Conservation (phyloP, 2,797 vertebrate genomes). For the Petrocephalus schoutedeni region DNA sequence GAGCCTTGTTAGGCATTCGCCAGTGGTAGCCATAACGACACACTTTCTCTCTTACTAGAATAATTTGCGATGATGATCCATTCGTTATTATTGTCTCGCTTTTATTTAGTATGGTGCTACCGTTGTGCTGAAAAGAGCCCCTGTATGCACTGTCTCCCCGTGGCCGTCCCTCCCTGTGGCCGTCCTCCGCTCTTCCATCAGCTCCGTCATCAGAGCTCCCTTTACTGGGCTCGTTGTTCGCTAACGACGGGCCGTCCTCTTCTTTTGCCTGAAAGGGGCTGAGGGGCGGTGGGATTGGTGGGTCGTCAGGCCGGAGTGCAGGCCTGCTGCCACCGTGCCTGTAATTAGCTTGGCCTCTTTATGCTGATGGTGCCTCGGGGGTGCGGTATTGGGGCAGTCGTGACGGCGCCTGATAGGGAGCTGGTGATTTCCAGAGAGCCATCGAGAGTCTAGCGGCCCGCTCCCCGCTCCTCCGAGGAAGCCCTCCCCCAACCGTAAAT, state of each 20-base stretch:
- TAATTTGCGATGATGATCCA: background rate
- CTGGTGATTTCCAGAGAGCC: conserved; percentile 6
- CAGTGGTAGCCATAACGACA: background rate
- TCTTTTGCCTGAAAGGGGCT: background rate
- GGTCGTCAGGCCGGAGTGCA: background rate
- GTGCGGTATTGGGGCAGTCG: background rate
- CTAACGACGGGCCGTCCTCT: background rate
- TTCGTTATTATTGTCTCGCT: background rate
- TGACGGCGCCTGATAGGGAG: background rate
- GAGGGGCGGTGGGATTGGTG: background rate
- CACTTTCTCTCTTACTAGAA: background rate
- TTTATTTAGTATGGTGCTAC: background rate
- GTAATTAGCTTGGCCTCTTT: conserved; percentile 6
- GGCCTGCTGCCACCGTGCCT: background rate
- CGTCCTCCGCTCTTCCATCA: background rate
- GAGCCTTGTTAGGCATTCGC: background rate
- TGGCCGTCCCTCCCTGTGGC: background rate
- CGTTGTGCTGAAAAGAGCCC: too few species aligned
- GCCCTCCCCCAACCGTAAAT: background rate
- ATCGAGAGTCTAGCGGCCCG: background rate
- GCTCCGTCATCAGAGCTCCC: background rate
- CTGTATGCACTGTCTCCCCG: background rate
- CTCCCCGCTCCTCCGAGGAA: background rate
- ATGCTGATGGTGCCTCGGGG: background rate
- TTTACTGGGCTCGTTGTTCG: background rate